Percentiles rank a stretch among this genome's conserved stretches.
Evolutionary conservation across 2,113 vertebrate species (phyloP).

Genomic region (Prolemur simus): DNA sequence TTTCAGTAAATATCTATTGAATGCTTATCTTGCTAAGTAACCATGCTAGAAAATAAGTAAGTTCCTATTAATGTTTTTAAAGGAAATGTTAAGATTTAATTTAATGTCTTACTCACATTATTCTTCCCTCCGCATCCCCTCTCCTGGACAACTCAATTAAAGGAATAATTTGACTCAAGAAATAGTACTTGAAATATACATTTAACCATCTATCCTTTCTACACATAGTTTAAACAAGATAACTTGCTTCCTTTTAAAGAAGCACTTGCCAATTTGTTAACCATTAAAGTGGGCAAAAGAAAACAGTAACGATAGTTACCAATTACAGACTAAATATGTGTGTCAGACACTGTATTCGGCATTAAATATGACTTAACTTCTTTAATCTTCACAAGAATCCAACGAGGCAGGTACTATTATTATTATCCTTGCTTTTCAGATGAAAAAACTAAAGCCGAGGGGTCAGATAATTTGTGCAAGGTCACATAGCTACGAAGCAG

Average conservation of each 20-base stretch:
- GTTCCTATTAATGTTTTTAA: conserved; percentile 32
- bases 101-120: not conserved
- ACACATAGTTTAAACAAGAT: not conserved
- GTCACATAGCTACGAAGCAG: not conserved
- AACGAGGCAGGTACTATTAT: not conserved
- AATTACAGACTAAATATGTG: not conserved
- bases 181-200: not conserved
- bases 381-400: not conserved
- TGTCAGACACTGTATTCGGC: not conserved
- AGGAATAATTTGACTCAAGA: not conserved
- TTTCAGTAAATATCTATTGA: conserved; percentile 28
- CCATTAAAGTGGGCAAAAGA: not conserved
- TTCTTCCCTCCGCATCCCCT: not conserved
- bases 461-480: conserved; percentile 8
- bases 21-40: conserved; percentile 15
- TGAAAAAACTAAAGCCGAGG: conserved; percentile 30
- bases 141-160: not conserved
- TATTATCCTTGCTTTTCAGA: conserved; percentile 2
- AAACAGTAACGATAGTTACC: not conserved
- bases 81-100: not conserved
- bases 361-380: not conserved
- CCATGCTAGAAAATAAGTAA: not conserved
- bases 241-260: conserved; percentile 11
- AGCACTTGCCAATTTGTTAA: not conserved
- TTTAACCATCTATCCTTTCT: not conserved